phyloP scores from a whole-genome alignment of 2,888 invertebrate genomes.

The Sepiola atlantica region DNA sequence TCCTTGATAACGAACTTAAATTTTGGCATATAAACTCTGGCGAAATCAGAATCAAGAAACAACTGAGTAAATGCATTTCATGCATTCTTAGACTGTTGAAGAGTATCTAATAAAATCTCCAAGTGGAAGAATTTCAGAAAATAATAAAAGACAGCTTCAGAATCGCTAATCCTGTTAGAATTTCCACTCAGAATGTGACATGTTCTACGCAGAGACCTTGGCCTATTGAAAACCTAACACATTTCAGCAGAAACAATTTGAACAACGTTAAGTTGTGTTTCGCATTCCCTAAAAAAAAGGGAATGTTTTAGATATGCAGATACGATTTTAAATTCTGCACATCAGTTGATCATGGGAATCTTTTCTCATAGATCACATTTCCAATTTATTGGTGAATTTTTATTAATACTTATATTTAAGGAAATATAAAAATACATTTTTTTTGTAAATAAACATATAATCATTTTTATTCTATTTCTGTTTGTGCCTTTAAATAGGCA shows the following conservation, averaged over 20 bases:
- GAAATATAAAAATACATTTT: not conserved
- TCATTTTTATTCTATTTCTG: too few relatives aligned
- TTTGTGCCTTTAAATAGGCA: too few relatives aligned
- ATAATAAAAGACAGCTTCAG: conserved; percentile 2
- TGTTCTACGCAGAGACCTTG: not conserved
- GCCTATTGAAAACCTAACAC: not conserved
- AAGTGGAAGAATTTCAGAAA: not conserved
- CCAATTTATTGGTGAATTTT: not conserved
- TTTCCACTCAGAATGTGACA: not conserved
- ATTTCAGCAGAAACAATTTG: not conserved
- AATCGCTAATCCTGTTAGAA: not conserved
- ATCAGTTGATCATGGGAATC: not conserved
- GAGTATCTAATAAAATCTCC: conserved; percentile 1
- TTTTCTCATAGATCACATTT: not conserved
- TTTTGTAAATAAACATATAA: too few relatives aligned
- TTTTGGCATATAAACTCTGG: not conserved
- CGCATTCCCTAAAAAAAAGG: too few relatives aligned
- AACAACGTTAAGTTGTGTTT: too few relatives aligned
- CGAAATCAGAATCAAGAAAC: not conserved
- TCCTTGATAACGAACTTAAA: not conserved
- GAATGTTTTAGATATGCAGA: too few relatives aligned
- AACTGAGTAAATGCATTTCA: not conserved
- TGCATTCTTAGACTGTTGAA: not conserved
- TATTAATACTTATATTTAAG: not conserved
- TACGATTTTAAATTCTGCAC: too few relatives aligned